phyloP scores from a whole-genome alignment of 2,797 vertebrate species.

The Somateria mollissima region DNA sequence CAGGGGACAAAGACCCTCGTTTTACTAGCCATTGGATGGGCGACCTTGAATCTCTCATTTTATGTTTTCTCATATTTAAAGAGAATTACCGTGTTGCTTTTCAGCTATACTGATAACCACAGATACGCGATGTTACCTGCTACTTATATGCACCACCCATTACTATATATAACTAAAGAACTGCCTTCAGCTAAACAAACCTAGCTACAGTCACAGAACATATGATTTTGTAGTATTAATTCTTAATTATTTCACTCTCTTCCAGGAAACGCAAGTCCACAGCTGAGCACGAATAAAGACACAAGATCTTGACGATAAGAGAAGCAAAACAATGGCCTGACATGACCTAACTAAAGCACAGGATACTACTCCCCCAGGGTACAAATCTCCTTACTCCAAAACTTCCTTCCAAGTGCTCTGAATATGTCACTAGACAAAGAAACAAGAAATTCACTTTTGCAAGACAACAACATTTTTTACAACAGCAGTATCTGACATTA shows the following conservation, averaged over 20 bases:
- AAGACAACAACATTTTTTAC: background rate
- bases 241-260: slow-evolving; percentile 40
- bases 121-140: background rate
- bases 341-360: slow-evolving; percentile 56
- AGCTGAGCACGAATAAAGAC: slow-evolving; percentile 53
- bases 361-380: slow-evolving; percentile 14
- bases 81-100: background rate
- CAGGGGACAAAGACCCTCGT: background rate
- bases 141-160: background rate
- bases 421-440: slow-evolving; percentile 20
- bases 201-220: background rate
- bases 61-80: background rate
- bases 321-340: slow-evolving; percentile 57
- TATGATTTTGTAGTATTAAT: slow-evolving; percentile 34
- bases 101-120: background rate
- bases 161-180: background rate
- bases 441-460: slow-evolving; percentile 52
- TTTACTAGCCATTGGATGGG: background rate
- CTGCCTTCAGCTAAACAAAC: background rate
- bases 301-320: slow-evolving; percentile 46
- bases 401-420: slow-evolving; percentile 43
- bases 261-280: slow-evolving; percentile 45
- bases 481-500: background rate
- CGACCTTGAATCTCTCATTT: background rate
- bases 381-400: slow-evolving; percentile 54